phyloP scores from a whole-genome alignment of 2,888 invertebrate genomes.

The Pachycephus smyrnensis region DNA sequence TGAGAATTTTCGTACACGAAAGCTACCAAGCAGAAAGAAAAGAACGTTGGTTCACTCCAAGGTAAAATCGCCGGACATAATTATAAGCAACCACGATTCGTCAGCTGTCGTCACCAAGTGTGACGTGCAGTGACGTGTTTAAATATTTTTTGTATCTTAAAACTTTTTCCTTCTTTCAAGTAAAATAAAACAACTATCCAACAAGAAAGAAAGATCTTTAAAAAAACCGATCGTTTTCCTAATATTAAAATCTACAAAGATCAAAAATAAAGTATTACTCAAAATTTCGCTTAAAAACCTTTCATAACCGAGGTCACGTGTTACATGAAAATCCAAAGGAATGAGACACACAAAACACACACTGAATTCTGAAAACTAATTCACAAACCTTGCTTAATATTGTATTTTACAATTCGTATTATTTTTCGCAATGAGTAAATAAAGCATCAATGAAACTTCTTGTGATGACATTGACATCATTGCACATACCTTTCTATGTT shows the following conservation, averaged over 20 bases:
- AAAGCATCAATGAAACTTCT: neutral
- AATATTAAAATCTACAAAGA: neutral
- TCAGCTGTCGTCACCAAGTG: neutral
- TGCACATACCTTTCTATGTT: slow-evolving; percentile 44
- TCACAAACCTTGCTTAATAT: neutral
- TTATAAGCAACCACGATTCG: neutral
- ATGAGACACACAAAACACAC: too few relatives aligned
- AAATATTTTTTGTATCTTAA: neutral
- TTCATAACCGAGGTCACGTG: neutral
- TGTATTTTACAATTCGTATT: neutral
- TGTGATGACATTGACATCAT: neutral
- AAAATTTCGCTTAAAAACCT: neutral
- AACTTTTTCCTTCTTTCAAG: neutral
- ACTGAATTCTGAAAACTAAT: neutral
- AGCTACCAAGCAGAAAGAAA: neutral
- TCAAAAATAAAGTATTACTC: neutral
- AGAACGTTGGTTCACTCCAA: neutral
- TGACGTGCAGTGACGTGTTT: neutral
- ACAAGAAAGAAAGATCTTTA: neutral
- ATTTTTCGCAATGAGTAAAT: neutral
- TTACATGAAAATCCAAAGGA: neutral
- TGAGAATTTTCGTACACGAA: neutral
- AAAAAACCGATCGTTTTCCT: neutral
- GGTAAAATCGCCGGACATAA: neutral
- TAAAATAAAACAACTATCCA: neutral